Conservation (phyloP, 1,140 invertebrate species). For the Danaus plexippus region DNA sequence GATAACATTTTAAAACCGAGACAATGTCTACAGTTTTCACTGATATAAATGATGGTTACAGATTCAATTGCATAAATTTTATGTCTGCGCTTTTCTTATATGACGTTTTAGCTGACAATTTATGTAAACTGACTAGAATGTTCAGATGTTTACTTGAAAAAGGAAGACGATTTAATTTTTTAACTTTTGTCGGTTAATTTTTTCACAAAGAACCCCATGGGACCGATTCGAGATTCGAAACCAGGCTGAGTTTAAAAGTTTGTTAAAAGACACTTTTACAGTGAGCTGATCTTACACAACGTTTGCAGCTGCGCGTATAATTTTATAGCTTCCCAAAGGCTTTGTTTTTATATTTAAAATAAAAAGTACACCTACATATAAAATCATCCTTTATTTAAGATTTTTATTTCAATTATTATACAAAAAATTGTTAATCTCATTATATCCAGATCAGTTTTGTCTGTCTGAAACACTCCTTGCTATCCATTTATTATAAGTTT, state of each 20-base stretch:
- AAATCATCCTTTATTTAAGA: background rate
- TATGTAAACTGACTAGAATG: too few species aligned
- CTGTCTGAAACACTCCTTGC: background rate
- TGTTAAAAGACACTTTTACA: conserved; percentile 66
- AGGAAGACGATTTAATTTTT: conserved; percentile 58
- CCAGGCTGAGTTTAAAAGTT: conserved; percentile 56
- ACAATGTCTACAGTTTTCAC: too few species aligned
- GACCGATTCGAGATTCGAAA: conserved; percentile 60
- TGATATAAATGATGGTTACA: too few species aligned
- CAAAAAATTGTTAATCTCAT: background rate
- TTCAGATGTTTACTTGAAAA: conserved; percentile 48
- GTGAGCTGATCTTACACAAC: conserved; percentile 59
- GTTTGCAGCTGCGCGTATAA: conserved; percentile 49
- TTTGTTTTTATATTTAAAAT: conserved; percentile 20
- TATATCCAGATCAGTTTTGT: background rate
- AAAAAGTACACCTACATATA: conserved; percentile 6
- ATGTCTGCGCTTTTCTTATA: too few species aligned
- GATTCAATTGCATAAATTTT: too few species aligned
- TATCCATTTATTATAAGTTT: too few species aligned
- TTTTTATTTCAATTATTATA: background rate
- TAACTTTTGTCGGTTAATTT: conserved; percentile 62
- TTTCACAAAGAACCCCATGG: conserved; percentile 48
- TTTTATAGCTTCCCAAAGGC: conserved; percentile 49
- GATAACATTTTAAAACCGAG: too few species aligned
- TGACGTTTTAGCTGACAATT: too few species aligned